phyloP scores from a whole-genome alignment of 2,888 invertebrate genomes.

The Cosmopolites sordidus region DNA sequence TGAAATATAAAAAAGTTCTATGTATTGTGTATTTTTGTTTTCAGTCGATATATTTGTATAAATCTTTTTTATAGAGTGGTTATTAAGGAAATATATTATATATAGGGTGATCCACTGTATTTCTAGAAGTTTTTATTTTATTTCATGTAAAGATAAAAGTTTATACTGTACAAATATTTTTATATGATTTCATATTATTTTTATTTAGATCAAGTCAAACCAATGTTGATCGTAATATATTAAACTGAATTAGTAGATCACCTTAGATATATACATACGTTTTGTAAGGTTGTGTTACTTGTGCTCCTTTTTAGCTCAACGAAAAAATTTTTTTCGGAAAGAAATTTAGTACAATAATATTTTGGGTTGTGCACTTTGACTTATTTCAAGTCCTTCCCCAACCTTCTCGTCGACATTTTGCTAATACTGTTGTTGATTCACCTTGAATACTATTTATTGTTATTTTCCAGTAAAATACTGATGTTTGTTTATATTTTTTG shows the following conservation, averaged over 20 bases:
- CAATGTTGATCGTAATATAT: neutral
- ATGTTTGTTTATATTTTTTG: neutral
- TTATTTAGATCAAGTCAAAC: too few relatives aligned
- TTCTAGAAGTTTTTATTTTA: too few relatives aligned
- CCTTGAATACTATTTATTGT: conserved; percentile 12
- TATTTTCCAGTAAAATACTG: conserved; percentile 3
- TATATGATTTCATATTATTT: too few relatives aligned
- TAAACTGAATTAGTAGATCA: neutral
- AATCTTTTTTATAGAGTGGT: too few relatives aligned
- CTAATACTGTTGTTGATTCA: neutral
- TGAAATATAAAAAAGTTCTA: too few relatives aligned
- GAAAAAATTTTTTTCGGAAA: conserved; percentile 18
- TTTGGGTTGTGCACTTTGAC: conserved; percentile 25
- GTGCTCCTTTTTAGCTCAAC: conserved; percentile 34
- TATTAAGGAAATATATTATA: too few relatives aligned
- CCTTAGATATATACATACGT: neutral
- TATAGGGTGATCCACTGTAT: too few relatives aligned
- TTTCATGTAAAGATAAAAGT: too few relatives aligned
- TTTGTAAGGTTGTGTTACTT: conserved; percentile 33
- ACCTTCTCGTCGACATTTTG: too few relatives aligned
- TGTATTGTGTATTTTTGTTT: too few relatives aligned
- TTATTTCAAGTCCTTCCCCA: neutral
- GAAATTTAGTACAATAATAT: conserved; percentile 30
- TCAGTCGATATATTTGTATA: too few relatives aligned
- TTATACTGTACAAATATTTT: too few relatives aligned